phyloP scores from a whole-genome alignment of 1,140 invertebrate species.

The Drosophila sturtevanti region DNA sequence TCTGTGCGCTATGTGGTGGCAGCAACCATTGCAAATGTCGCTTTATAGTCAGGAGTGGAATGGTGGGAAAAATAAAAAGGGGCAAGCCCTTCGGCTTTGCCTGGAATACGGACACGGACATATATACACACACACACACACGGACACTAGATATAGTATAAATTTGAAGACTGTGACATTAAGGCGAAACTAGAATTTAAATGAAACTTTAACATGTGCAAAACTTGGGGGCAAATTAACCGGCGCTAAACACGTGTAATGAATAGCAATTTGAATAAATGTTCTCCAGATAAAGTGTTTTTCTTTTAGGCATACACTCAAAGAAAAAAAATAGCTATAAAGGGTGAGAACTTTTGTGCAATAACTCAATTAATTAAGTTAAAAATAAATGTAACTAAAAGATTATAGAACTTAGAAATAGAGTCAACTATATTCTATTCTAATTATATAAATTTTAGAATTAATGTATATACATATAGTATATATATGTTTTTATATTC shows the following conservation, averaged over 20 bases:
- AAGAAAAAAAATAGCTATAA: not conserved
- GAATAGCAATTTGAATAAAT: not conserved
- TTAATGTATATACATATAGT: too few relatives aligned
- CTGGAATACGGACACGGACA: not conserved
- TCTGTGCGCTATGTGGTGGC: conserved; percentile 1
- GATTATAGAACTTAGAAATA: too few relatives aligned
- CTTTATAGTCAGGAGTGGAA: not conserved
- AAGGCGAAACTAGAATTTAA: conserved; percentile 20
- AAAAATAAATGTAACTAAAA: too few relatives aligned
- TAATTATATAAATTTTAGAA: too few relatives aligned
- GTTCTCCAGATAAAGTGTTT: not conserved
- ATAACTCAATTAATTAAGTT: too few relatives aligned
- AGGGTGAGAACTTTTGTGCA: too few relatives aligned
- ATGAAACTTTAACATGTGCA: conserved; percentile 25
- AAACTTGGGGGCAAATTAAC: conserved; percentile 17
- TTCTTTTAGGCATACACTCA: not conserved
- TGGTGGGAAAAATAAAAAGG: not conserved
- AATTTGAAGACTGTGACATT: not conserved
- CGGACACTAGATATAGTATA: not conserved
- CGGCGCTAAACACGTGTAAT: conserved; percentile 24
- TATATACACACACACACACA: not conserved
- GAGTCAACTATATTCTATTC: too few relatives aligned
- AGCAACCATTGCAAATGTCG: conserved; percentile 7
- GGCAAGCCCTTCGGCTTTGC: not conserved
- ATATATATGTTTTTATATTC: too few relatives aligned